Base-by-base conservation (phyloP, 92 coral and sea anemone species). In the Meandrina meandrites region DNA sequence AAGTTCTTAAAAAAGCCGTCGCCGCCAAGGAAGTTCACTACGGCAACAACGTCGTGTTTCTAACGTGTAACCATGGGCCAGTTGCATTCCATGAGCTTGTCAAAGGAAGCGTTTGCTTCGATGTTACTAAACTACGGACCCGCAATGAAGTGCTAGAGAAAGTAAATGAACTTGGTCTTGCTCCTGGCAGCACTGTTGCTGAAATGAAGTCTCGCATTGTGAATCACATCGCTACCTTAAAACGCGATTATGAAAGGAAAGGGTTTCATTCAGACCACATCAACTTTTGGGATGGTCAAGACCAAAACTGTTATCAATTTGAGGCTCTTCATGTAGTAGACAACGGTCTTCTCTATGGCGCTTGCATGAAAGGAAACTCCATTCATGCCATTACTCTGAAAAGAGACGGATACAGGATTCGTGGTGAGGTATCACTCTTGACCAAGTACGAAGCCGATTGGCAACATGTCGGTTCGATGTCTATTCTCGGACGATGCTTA, bases 131-230 rank as follows among this genome's bases (percentile, higher is more conserved):
- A 72, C 86, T 87, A 71, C 79, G 80, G 48, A 79, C 57, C 75
- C 81, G 90, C 67, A 78, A 70, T 15, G 79, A 86, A 74, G 87
- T 87, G 56, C 30, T 71, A 14, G 86, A 88, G 76, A 88, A 16
- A 30, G 48, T 87, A 76, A 74, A 88, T 22, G 82, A 69, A 27
- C 78, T 88, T 82, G 82, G 5, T 37, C 85, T 88, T 81, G 30
- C 76, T 88, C 40, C 56, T 76, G 82, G 5, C 3, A 81, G 90
- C 81, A 88, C 87, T 81, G 87, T 88, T 74, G 75, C 83, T 34
- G 87, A 70, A 53, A 81, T 88, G 87, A 88, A 88, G 91, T 57
- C 82, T 31, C 91, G 87, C 79, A 80, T 81, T 69, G 73, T 48
- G 7, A 87, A 70, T 80, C 90, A 68, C 10, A 10, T 87, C n/a